These are phyloP conservation scores for Leuctra nigra DNA, from an alignment of 2,888 invertebrate species.

Conservation along the genomic window DNA sequence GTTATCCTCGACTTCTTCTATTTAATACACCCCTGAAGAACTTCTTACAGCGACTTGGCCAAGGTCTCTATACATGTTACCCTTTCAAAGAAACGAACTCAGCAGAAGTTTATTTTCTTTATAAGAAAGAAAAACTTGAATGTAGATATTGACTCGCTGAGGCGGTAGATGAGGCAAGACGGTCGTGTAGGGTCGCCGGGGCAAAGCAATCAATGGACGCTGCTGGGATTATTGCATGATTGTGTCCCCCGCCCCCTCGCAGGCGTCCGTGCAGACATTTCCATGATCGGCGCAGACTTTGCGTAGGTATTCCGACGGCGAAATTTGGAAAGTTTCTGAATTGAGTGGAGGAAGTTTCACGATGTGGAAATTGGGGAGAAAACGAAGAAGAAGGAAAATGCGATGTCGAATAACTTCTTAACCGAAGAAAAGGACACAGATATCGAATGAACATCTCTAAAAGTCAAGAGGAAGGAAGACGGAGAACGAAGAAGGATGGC, in stretches of 20 bases:
- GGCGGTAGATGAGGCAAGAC: neutral
- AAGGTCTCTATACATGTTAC: too few relatives aligned
- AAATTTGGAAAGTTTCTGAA: slow-evolving; percentile 23
- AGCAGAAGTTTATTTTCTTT: neutral
- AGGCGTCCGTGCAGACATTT: slow-evolving; percentile 17
- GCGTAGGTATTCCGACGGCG: slow-evolving; percentile 14
- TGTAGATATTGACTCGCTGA: slow-evolving; percentile 2
- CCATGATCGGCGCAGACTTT: slow-evolving; percentile 15
- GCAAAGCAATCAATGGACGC: slow-evolving; percentile 13
- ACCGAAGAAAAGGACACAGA: slow-evolving; percentile 15
- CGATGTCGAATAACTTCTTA: slow-evolving; percentile 8
- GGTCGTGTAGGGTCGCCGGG: neutral
- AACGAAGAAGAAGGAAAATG: neutral
- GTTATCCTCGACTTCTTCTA: slow-evolving; percentile 10
- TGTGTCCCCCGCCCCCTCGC: slow-evolving; percentile 8
- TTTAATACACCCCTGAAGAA: neutral
- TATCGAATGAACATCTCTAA: slow-evolving; percentile 8
- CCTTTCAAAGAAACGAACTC: neutral
- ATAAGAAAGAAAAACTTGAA: neutral
- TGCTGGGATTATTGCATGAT: slow-evolving; percentile 12
- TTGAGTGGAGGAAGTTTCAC: slow-evolving; percentile 19
- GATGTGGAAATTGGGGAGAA: slow-evolving; percentile 20
- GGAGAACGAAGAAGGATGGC: neutral
- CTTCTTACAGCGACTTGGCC: too few relatives aligned
- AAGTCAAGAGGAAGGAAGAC: slow-evolving; percentile 7